Evolutionary conservation across 2,113 vertebrate species (phyloP).

Genomic region (Tragelaphus imberbis): DNA sequence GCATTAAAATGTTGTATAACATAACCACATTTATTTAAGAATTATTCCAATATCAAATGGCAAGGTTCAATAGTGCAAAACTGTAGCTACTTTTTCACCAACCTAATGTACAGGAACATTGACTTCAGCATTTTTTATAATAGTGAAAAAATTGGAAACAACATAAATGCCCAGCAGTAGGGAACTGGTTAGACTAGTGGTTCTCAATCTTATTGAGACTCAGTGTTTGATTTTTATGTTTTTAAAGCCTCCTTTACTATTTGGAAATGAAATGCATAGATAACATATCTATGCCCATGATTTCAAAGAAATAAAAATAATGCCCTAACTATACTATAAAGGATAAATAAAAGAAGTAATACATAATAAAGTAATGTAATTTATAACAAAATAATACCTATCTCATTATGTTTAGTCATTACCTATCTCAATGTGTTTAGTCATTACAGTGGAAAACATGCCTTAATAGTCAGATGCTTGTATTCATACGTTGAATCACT

Average conservation of each 20-base stretch:
- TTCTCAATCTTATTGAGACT: neutral
- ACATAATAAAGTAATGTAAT: neutral
- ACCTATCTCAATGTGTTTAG: neutral
- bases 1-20: neutral
- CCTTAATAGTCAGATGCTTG: neutral
- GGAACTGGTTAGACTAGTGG: neutral
- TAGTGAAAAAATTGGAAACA: neutral
- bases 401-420: neutral
- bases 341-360: neutral
- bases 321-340: neutral
- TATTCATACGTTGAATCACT: neutral
- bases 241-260: conserved; percentile 1
- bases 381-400: neutral
- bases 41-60: neutral
- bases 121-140: neutral
- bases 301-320: conserved; percentile 38
- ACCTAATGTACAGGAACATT: neutral
- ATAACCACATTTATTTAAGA: neutral
- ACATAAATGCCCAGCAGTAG: neutral
- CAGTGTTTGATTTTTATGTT: neutral
- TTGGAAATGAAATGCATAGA: neutral
- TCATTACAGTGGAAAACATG: neutral
- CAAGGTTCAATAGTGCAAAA: neutral
- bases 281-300: neutral
- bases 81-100: neutral